Conservation (phyloP, 2,113 vertebrate genomes). For the Bufo gargarizans region DNA sequence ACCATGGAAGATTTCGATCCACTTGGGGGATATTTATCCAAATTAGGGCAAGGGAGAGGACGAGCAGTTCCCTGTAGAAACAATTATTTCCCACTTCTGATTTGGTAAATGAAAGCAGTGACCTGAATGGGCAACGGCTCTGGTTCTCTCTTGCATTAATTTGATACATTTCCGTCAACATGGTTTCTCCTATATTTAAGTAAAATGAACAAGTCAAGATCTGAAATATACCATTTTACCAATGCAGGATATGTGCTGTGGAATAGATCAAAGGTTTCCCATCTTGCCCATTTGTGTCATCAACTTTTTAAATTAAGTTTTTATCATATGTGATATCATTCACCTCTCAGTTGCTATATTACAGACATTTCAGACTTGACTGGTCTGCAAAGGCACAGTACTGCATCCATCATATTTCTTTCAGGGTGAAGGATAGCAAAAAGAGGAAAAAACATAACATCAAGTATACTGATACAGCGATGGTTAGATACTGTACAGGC, state of each 20-base stretch:
- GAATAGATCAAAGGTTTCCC: constrained; percentile 5
- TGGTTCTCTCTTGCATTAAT: no score
- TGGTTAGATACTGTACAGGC: background rate
- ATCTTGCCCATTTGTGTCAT: constrained; percentile 24
- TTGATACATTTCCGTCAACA: background rate
- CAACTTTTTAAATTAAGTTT: constrained; percentile 35
- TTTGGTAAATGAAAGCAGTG: no score
- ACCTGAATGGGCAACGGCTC: no score
- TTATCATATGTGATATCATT: constrained; percentile 36
- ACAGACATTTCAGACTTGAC: constrained; percentile 3
- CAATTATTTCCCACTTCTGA: background rate
- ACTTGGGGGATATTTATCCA: no score
- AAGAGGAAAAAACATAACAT: background rate
- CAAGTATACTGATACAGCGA: background rate
- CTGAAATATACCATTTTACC: background rate
- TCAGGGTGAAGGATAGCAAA: background rate
- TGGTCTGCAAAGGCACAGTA: background rate
- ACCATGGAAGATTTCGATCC: no score
- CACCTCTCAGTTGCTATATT: constrained; percentile 30
- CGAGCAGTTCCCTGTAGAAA: background rate
- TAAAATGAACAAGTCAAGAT: background rate
- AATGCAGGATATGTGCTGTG: background rate
- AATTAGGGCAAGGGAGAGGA: background rate
- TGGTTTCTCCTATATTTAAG: background rate
- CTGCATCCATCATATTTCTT: constrained; percentile 20